Conservation (phyloP, 2,113 vertebrate species). For the Mormyrus lacerda region DNA sequence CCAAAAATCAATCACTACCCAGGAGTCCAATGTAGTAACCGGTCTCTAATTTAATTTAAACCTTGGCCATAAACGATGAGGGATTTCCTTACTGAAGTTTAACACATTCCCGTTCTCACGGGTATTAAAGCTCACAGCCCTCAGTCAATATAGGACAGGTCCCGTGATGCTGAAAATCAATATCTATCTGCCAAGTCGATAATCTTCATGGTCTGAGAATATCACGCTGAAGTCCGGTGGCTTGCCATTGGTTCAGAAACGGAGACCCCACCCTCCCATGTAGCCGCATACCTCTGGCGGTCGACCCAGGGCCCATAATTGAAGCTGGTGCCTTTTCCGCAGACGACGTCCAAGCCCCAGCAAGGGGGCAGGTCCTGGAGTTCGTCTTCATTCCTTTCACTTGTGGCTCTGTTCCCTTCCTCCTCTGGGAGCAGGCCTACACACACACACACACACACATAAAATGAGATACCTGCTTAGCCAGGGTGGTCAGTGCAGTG, state of each 20-base stretch:
- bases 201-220: background rate
- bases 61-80: background rate
- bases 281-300: slow-evolving; percentile 76
- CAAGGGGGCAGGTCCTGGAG: slow-evolving; percentile 93
- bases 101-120: background rate
- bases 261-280: background rate
- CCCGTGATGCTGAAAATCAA: background rate
- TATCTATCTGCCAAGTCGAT: background rate
- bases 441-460: background rate
- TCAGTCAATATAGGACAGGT: background rate
- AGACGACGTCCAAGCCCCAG: slow-evolving; percentile 96
- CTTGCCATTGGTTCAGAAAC: background rate
- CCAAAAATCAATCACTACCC: background rate
- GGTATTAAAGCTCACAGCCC: background rate
- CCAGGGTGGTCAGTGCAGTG: background rate
- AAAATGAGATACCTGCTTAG: background rate
- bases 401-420: slow-evolving; percentile 71
- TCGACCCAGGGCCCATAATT: slow-evolving; percentile 98
- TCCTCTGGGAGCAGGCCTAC: slow-evolving; percentile 88
- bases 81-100: background rate
- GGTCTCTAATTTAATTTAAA: background rate
- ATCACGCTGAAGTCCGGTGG: background rate
- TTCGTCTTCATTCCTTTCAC: slow-evolving; percentile 73
- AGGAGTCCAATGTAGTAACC: background rate
- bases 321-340: slow-evolving; percentile 96